Conservation (phyloP, 2,888 invertebrate genomes). For the Ectobius pallidus region DNA sequence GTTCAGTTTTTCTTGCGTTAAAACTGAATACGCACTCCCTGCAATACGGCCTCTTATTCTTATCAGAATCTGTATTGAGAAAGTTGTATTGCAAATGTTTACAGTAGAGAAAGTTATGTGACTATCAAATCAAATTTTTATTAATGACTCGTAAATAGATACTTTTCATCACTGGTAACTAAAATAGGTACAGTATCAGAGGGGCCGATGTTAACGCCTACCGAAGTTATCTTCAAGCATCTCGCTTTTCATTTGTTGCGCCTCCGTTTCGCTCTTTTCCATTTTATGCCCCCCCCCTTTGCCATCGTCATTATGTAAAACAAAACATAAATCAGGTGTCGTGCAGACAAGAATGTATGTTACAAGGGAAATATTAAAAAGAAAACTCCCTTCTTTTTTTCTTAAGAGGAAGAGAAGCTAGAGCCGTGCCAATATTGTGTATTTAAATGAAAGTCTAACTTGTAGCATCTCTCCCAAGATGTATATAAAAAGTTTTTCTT, state of each 20-base stretch:
- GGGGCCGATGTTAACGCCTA: too few species aligned
- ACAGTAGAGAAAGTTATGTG: too few species aligned
- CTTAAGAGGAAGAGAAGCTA: background rate
- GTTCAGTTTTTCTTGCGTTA: too few species aligned
- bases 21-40: too few species aligned
- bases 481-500: background rate
- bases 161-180: too few species aligned
- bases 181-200: too few species aligned
- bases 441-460: background rate
- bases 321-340: conserved; percentile 21
- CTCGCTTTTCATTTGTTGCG: background rate
- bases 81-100: too few species aligned
- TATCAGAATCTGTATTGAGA: too few species aligned
- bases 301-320: conserved; percentile 22
- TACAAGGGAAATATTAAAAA: conserved; percentile 17
- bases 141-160: too few species aligned
- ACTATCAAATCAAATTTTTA: too few species aligned
- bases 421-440: conserved; percentile 13
- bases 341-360: background rate
- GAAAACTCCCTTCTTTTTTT: background rate
- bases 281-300: conserved; percentile 8
- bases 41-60: too few species aligned
- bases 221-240: too few species aligned
- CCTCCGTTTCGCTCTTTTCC: background rate
- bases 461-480: conserved; percentile 2